phyloP scores from a whole-genome alignment of 2,797 vertebrate species.

The Lutjanus argentimaculatus region DNA sequence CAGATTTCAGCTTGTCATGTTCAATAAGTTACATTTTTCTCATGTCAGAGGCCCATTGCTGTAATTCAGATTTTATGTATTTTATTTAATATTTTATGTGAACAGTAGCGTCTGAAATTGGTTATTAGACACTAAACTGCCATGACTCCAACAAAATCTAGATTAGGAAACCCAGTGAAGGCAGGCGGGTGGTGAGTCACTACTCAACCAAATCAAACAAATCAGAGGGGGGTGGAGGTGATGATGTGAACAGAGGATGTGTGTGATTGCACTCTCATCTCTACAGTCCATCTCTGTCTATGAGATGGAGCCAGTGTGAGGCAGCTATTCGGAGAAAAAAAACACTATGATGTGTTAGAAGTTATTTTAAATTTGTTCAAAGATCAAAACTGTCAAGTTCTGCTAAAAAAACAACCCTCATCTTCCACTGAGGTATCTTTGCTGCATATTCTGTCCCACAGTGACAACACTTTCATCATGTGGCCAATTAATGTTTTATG shows the following conservation, averaged over 20 bases:
- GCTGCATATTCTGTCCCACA: conserved; percentile 1
- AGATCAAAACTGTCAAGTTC: conserved; percentile 2
- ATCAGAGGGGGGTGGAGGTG: conserved; percentile 36
- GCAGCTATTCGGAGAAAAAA: conserved; percentile 5
- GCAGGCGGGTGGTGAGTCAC: conserved; percentile 54
- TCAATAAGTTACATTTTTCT: neutral
- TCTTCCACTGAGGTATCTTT: neutral
- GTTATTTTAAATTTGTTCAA: neutral
- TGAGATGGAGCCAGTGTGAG: neutral
- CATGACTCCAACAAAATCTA: neutral
- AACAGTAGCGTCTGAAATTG: conserved; percentile 4
- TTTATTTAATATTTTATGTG: conserved; percentile 1
- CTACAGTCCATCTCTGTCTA: conserved; percentile 14
- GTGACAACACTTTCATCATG: neutral
- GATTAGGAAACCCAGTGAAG: conserved; percentile 17
- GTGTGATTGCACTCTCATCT: conserved; percentile 30
- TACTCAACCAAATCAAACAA: conserved; percentile 47
- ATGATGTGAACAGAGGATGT: conserved; percentile 21
- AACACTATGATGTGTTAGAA: neutral
- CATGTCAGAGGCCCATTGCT: neutral
- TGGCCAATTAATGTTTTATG: neutral
- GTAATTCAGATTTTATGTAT: conserved; percentile 8
- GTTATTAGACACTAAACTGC: neutral
- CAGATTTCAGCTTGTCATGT: neutral
- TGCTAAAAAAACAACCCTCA: neutral